Conservation (phyloP, 2,113 vertebrate genomes). For the Elanus axillaris region DNA sequence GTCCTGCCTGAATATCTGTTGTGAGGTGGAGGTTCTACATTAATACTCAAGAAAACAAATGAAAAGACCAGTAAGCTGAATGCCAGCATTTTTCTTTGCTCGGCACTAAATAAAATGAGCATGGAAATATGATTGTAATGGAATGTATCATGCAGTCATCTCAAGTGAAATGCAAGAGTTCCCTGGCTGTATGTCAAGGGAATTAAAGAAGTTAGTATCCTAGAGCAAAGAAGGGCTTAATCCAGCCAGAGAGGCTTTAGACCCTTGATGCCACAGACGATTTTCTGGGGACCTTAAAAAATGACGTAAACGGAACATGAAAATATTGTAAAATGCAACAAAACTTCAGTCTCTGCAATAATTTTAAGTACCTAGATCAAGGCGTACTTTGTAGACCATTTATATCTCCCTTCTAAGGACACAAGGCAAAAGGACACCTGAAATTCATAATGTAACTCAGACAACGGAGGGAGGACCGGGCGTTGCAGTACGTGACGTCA, state of each 20-base stretch:
- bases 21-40: background rate
- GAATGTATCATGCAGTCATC: background rate
- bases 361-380: background rate
- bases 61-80: background rate
- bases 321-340: background rate
- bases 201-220: background rate
- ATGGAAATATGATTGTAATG: background rate
- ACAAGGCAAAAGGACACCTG: background rate
- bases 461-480: background rate
- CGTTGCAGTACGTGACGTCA: background rate
- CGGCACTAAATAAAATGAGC: background rate
- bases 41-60: background rate
- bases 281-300: background rate
- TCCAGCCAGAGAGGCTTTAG: background rate
- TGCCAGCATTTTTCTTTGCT: background rate
- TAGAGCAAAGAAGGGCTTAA: background rate
- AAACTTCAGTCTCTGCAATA: background rate
- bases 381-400: background rate
- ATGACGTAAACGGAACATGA: background rate
- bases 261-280: background rate
- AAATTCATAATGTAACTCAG: background rate
- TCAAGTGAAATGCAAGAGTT: background rate
- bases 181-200: background rate
- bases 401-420: background rate
- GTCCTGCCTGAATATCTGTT: background rate